Percentiles rank a stretch among this genome's conserved stretches.
Evolutionary conservation across 2,888 invertebrate genomes (phyloP).

Genomic region (Tipula helvola): DNA sequence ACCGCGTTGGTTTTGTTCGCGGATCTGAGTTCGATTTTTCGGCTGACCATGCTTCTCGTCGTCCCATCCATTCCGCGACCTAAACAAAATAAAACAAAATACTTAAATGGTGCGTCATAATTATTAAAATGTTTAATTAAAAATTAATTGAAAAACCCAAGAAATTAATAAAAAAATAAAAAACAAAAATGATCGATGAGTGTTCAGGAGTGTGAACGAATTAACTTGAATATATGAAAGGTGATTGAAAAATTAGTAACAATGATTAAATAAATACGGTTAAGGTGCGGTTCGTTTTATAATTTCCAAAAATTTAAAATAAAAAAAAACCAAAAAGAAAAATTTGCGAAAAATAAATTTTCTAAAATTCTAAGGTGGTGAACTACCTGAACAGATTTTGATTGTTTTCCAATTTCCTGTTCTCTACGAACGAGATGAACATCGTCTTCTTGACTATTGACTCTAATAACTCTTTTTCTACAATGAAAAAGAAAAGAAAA

Average conservation of each 20-base stretch:
- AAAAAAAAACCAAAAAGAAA: conserved; percentile 15
- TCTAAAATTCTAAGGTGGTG: background rate
- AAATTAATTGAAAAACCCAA: background rate
- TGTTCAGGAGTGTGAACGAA: background rate
- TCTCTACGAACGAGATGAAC: conserved; percentile 61
- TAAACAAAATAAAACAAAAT: conserved; percentile 16
- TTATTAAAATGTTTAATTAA: background rate
- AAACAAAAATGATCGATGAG: background rate
- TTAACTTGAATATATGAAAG: background rate
- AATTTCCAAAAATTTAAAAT: conserved; percentile 9
- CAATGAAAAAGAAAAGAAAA: conserved; percentile 34
- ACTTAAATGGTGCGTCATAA: background rate
- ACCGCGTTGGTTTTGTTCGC: conserved; percentile 54
- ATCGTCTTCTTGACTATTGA: conserved; percentile 61
- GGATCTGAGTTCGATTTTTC: conserved; percentile 48
- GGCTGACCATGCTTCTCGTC: conserved; percentile 79
- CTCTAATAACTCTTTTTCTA: conserved; percentile 62
- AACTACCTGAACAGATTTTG: conserved; percentile 60
- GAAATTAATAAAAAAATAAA: background rate
- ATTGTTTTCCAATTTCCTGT: conserved; percentile 55
- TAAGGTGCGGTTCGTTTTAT: background rate
- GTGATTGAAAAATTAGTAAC: background rate
- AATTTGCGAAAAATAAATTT: background rate
- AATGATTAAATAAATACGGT: background rate
- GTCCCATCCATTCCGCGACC: conserved; percentile 57